Conservation (phyloP, 2,113 vertebrate genomes). For the Hydrolagus affinis region DNA sequence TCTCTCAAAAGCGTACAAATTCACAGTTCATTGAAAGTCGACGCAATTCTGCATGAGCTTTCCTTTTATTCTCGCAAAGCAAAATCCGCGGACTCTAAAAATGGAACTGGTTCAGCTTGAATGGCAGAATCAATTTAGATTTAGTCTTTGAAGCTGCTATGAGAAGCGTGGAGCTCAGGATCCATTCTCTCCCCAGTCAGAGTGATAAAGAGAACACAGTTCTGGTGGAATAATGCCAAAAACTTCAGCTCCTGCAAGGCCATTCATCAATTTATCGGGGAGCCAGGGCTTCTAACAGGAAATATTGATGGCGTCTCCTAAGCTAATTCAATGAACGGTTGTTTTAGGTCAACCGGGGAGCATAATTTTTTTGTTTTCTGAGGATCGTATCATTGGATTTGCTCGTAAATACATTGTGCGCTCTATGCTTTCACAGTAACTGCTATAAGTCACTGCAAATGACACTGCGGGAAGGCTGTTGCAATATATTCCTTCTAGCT, state of each 20-base stretch:
- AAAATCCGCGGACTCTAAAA: conserved; percentile 18
- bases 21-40: conserved; percentile 1
- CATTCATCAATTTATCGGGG: conserved; percentile 59
- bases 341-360: conserved; percentile 20
- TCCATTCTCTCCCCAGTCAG: conserved; percentile 57
- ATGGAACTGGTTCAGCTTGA: conserved; percentile 19
- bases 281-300: conserved; percentile 48
- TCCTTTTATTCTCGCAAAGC: background rate
- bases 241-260: conserved; percentile 46
- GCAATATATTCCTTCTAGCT: background rate
- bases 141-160: conserved; percentile 53
- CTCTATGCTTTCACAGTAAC: background rate
- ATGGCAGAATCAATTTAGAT: conserved; percentile 58
- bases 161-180: conserved; percentile 57
- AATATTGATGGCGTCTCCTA: conserved; percentile 43
- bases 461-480: background rate
- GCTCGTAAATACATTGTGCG: background rate
- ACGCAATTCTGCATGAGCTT: background rate
- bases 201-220: conserved; percentile 53
- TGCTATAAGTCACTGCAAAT: background rate
- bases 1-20: background rate
- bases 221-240: conserved; percentile 48
- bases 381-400: background rate
- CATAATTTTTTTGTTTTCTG: background rate
- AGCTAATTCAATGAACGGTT: conserved; percentile 41